These are phyloP conservation scores for Oophaga pumilio DNA, from an alignment of 2,113 vertebrate species.

Conservation along the genomic window DNA sequence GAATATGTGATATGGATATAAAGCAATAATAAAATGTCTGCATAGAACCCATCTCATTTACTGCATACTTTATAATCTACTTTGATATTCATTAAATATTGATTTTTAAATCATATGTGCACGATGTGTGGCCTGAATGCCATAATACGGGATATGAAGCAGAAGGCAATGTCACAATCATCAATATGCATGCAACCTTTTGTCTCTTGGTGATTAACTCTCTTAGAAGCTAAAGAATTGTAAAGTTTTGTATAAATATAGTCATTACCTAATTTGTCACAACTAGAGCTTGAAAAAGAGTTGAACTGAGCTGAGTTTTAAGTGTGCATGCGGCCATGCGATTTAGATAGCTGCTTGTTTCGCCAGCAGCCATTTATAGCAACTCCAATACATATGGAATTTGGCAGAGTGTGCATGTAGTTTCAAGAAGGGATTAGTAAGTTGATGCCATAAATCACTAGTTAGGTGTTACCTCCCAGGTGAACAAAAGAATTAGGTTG, in stretches of 20 bases:
- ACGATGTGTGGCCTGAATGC: background rate
- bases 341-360: too few relatives aligned
- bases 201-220: background rate
- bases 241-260: background rate
- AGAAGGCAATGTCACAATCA: background rate
- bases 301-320: background rate
- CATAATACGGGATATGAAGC: background rate
- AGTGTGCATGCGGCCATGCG: too few relatives aligned
- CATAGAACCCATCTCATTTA: background rate
- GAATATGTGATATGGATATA: background rate
- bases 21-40: background rate
- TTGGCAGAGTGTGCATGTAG: too few relatives aligned
- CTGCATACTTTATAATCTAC: background rate
- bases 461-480: too few relatives aligned
- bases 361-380: too few relatives aligned
- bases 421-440: too few relatives aligned
- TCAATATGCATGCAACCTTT: background rate
- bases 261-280: background rate
- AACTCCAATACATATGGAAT: too few relatives aligned
- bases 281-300: background rate
- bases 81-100: slow-evolving; percentile 17
- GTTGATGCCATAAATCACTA: too few relatives aligned
- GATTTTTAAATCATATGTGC: background rate
- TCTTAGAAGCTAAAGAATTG: background rate
- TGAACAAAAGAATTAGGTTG: too few relatives aligned